A percentile compares a stretch with the other conserved stretches of the same genome.
These are phyloP conservation scores for Pegea sp. DNA, from an alignment of 23 tunicate species.

Conservation along the genomic window DNA sequence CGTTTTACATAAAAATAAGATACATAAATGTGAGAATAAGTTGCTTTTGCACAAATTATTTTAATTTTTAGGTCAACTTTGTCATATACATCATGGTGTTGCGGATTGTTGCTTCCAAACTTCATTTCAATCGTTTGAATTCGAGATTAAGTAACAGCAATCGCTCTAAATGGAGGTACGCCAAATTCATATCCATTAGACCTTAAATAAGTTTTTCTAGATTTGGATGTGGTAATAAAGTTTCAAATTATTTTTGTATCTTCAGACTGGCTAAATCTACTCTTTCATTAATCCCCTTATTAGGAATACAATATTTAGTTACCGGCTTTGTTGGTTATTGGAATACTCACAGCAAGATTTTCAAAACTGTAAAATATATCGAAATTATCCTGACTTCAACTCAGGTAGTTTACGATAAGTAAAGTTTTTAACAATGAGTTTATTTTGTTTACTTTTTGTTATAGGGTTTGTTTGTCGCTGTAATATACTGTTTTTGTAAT, in stretches of 20 bases:
- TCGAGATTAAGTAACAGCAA: background rate
- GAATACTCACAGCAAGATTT: background rate
- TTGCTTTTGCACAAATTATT: background rate
- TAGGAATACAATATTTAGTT: background rate
- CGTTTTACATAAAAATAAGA: too few relatives aligned
- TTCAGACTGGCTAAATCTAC: background rate
- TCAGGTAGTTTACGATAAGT: background rate
- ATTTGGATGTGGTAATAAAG: too few relatives aligned
- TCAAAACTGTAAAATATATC: background rate
- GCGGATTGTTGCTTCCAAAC: background rate
- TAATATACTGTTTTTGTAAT: background rate
- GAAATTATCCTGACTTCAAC: background rate
- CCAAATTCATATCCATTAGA: too few relatives aligned
- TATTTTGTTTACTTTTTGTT: background rate
- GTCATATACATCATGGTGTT: conserved; percentile 1
- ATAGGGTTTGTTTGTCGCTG: background rate
- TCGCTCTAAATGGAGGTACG: background rate
- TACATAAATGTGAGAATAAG: too few relatives aligned
- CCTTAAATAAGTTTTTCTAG: too few relatives aligned
- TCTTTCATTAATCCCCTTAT: background rate
- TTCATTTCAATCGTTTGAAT: background rate
- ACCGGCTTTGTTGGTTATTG: background rate
- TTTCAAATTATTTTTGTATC: background rate
- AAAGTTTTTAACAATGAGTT: background rate
- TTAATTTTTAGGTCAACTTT: background rate